Evolutionary conservation across 2,797 vertebrate genomes (phyloP).

Genomic region (Pseudochirops cupreus): DNA sequence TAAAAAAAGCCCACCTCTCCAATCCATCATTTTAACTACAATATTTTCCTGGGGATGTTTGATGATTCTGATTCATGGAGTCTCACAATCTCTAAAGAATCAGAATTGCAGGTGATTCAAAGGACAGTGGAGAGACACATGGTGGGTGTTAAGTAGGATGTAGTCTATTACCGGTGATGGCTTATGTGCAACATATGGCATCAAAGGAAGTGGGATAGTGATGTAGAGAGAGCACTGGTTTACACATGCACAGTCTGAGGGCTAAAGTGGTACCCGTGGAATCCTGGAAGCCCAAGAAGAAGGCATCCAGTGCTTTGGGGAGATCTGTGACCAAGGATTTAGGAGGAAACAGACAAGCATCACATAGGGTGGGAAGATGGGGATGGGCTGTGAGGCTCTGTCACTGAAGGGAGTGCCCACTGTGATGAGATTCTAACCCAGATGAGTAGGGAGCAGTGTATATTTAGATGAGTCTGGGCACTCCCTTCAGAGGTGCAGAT

Average conservation of each 20-base stretch:
- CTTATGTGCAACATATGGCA: not conserved
- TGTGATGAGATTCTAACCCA: not conserved
- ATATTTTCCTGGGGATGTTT: not conserved
- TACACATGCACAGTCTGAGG: not conserved
- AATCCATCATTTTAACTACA: not conserved
- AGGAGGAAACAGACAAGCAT: not conserved
- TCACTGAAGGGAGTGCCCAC: not conserved
- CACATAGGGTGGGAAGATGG: not conserved
- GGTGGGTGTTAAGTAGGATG: not conserved
- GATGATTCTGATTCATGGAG: not conserved
- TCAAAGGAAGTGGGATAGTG: not conserved
- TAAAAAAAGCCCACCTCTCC: not conserved
- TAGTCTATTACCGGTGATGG: not conserved
- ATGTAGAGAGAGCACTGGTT: not conserved
- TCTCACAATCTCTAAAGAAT: not conserved
- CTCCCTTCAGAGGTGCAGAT: not conserved
- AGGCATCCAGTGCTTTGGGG: not conserved
- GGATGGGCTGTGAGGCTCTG: not conserved
- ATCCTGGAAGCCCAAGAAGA: not conserved
- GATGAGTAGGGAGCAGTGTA: not conserved
- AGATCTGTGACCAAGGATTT: not conserved
- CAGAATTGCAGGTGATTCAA: not conserved
- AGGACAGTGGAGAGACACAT: not conserved
- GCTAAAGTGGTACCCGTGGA: not conserved
- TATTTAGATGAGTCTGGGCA: not conserved